Evolutionary conservation across 2,113 vertebrate genomes (phyloP).

Genomic region (Saguinus midas): DNA sequence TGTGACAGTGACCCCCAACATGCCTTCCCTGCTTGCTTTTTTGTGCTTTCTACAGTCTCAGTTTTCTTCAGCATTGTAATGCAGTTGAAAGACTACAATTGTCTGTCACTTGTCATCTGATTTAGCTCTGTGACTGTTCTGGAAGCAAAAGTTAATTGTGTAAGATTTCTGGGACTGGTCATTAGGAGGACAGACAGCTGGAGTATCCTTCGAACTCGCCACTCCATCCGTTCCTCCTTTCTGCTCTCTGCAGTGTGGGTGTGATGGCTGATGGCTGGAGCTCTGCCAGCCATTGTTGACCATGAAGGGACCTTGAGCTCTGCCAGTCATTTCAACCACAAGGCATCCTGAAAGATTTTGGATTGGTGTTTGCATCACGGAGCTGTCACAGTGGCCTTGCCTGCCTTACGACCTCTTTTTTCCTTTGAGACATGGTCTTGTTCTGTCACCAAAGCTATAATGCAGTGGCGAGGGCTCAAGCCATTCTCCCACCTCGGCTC

Average conservation of each 20-base stretch:
- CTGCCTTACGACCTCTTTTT: no score
- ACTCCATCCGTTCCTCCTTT: background rate
- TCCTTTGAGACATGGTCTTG: no score
- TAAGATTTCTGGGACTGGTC: background rate
- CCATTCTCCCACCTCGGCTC: no score
- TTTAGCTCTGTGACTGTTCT: background rate
- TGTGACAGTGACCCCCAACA: background rate
- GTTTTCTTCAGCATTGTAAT: background rate
- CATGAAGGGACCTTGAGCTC: no score
- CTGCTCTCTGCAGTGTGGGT: background rate
- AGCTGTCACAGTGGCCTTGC: background rate
- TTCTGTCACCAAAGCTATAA: no score
- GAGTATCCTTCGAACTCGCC: background rate
- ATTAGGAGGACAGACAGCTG: background rate
- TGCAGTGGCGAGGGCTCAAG: no score
- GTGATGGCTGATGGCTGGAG: background rate
- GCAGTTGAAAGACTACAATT: background rate
- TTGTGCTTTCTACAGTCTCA: background rate
- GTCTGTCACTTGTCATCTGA: background rate
- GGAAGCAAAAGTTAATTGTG: background rate
- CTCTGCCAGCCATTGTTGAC: background rate
- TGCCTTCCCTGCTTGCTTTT: background rate
- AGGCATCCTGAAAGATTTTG: background rate
- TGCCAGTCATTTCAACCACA: no score
- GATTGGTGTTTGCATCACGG: background rate